Evolutionary conservation across 2,797 vertebrate genomes (phyloP).

Genomic region (Galagoides demidoff): DNA sequence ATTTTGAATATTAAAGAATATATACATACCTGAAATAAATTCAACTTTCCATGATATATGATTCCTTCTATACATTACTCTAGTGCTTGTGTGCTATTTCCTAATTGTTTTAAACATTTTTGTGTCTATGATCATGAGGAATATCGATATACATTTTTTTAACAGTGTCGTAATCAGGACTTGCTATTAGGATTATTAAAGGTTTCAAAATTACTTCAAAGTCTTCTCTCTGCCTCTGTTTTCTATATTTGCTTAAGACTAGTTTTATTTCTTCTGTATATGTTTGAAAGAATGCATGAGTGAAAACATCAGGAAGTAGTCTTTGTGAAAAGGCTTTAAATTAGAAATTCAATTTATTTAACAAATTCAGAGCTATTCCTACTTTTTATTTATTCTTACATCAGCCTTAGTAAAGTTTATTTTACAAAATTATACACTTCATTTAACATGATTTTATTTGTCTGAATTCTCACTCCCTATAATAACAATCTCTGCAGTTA

Average conservation of each 20-base stretch:
- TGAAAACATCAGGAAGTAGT: background rate
- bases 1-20: slow-evolving; percentile 2
- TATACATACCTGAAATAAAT: slow-evolving; percentile 7
- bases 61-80: background rate
- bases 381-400: slow-evolving; percentile 17
- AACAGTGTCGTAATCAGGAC: background rate
- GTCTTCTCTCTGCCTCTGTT: background rate
- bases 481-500: background rate
- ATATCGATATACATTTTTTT: background rate
- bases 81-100: background rate
- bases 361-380: slow-evolving; percentile 14
- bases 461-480: background rate
- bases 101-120: background rate
- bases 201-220: background rate
- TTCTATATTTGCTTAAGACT: slow-evolving; percentile 5
- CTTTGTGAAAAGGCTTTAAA: background rate
- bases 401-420: background rate
- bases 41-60: background rate
- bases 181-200: background rate
- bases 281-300: background rate
- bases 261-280: background rate
- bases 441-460: background rate
- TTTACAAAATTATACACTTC: background rate
- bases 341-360: slow-evolving; percentile 29
- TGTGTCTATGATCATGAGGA: background rate